Percentiles rank a stretch among this genome's conserved stretches.
These are phyloP conservation scores for Eristalis pertinax DNA, from an alignment of 2,888 invertebrate species.

Conservation along the genomic window DNA sequence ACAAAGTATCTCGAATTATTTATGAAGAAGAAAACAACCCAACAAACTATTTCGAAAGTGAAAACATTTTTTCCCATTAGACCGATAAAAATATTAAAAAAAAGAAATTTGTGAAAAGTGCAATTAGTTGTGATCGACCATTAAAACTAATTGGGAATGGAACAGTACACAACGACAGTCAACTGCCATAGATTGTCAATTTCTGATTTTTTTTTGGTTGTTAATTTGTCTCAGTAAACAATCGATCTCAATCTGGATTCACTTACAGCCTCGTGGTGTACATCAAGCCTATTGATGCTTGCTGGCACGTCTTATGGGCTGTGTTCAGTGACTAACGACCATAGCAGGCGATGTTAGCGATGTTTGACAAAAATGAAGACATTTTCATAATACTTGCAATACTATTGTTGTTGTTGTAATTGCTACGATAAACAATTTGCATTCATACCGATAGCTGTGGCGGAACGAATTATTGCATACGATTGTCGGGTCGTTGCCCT, in stretches of 20 bases:
- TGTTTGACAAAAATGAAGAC: conserved; percentile 27
- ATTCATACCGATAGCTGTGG: conserved; percentile 59
- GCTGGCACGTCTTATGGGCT: neutral
- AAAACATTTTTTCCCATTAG: neutral
- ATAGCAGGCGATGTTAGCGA: neutral
- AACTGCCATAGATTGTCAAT: neutral
- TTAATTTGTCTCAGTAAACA: neutral
- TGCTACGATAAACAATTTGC: conserved; percentile 43
- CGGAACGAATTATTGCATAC: conserved; percentile 59
- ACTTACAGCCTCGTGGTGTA: neutral
- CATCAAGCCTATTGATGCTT: neutral
- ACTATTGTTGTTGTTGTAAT: conserved; percentile 17
- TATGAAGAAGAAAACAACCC: neutral
- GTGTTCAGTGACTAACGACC: neutral
- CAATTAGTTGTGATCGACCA: neutral
- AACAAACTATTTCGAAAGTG: neutral
- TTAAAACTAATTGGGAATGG: neutral
- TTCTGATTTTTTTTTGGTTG: neutral
- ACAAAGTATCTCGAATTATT: neutral
- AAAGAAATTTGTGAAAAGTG: neutral
- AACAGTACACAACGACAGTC: neutral
- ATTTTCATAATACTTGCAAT: conserved; percentile 39
- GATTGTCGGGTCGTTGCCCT: conserved; percentile 48
- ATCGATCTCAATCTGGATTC: too few species aligned
- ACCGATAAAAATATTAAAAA: too few species aligned